Conservation (phyloP, 2,113 vertebrate species). For the Antigone vipio region DNA sequence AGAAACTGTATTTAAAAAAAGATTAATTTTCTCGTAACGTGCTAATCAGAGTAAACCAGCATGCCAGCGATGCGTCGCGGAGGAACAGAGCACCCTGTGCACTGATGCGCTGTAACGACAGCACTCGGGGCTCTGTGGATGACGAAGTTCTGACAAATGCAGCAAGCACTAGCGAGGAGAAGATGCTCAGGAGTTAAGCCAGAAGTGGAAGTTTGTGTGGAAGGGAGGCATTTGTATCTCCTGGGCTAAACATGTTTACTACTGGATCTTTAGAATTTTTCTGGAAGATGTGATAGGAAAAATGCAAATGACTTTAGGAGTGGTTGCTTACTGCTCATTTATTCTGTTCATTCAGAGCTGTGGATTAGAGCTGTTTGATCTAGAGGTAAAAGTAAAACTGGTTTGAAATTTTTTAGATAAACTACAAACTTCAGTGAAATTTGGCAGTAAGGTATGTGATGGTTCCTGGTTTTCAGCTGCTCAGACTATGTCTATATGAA, state of each 20-base stretch:
- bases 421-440: background rate
- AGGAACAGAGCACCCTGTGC: background rate
- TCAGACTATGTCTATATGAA: background rate
- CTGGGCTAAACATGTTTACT: background rate
- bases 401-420: background rate
- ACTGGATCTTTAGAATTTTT: background rate
- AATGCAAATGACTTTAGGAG: background rate
- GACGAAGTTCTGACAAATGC: background rate
- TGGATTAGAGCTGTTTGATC: background rate
- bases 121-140: fast-evolving
- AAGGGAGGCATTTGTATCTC: background rate
- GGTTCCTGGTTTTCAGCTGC: background rate
- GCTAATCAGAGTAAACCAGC: background rate
- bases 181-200: background rate
- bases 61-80: background rate
- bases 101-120: fast-evolving
- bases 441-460: background rate
- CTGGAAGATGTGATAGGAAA: background rate
- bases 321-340: background rate
- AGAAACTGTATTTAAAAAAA: background rate
- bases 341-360: background rate
- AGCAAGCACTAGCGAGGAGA: background rate
- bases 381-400: background rate
- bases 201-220: background rate
- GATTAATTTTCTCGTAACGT: background rate